Percentiles rank a stretch among this genome's conserved stretches.
Conservation (phyloP, 1,140 invertebrate species). For the Spodoptera litura region DNA sequence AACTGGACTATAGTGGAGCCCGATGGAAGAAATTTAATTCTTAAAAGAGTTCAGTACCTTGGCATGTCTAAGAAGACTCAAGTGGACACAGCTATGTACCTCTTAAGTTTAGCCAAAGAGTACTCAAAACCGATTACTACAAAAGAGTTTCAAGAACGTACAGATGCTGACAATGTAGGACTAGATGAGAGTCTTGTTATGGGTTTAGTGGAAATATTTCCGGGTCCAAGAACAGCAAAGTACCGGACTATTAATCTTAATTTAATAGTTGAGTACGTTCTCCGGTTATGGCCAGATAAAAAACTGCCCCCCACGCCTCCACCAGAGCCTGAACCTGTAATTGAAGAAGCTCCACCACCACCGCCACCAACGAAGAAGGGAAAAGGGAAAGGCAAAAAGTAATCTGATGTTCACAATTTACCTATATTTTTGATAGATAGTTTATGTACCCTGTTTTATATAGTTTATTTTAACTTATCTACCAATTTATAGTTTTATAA, state of each 20-base stretch:
- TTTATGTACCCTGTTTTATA: not conserved
- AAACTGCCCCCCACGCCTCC: conserved; percentile 65
- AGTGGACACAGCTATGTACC: conserved; percentile 57
- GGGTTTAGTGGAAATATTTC: conserved; percentile 52
- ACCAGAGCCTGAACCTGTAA: conserved; percentile 48
- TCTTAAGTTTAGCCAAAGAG: conserved; percentile 55
- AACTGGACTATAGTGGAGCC: conserved; percentile 51
- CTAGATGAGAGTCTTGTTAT: conserved; percentile 58
- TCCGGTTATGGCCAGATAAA: conserved; percentile 65
- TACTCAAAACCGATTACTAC: conserved; percentile 48
- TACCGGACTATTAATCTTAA: conserved; percentile 55
- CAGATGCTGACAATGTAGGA: conserved; percentile 42
- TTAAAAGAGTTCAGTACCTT: conserved; percentile 59
- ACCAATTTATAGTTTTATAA: not conserved
- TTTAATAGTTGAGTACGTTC: conserved; percentile 57
- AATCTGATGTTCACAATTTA: not conserved
- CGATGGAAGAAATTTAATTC: conserved; percentile 61
- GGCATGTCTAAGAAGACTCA: conserved; percentile 53
- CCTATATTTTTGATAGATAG: not conserved
- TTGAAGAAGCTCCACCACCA: not conserved
- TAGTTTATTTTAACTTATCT: not conserved
- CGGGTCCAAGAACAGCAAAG: conserved; percentile 55
- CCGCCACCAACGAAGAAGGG: conserved; percentile 15
- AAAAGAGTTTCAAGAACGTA: conserved; percentile 54
- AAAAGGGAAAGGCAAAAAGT: conserved; percentile 25